Evolutionary conservation across 1,140 invertebrate genomes (phyloP).

Genomic region (Wiebesia pumilae): DNA sequence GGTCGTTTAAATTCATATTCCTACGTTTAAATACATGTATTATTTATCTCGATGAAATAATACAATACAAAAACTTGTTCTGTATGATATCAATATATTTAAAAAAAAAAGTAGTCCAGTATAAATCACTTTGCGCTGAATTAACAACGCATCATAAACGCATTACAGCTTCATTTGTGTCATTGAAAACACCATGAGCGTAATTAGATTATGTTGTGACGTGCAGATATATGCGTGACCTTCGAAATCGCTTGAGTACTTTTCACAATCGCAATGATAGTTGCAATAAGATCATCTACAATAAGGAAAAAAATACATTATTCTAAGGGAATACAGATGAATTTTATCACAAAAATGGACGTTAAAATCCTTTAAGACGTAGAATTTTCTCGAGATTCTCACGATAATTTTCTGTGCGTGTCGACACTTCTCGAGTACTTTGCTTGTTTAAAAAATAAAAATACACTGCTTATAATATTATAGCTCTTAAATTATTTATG

Average conservation of each 20-base stretch:
- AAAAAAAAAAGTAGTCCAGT: background rate
- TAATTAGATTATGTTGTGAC: slow-evolving; percentile 40
- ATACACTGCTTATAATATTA: background rate
- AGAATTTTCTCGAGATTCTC: background rate
- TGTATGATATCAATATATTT: background rate
- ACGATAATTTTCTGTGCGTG: background rate
- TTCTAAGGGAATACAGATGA: slow-evolving; percentile 34
- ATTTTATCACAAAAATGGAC: slow-evolving; percentile 9
- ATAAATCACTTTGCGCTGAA: slow-evolving; percentile 16
- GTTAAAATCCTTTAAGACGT: slow-evolving; percentile 4
- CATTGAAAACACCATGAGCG: background rate
- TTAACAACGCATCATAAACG: background rate
- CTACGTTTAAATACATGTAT: background rate
- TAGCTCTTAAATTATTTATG: too few species aligned
- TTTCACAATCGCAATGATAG: slow-evolving; percentile 49
- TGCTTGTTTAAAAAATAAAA: background rate
- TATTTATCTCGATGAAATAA: background rate
- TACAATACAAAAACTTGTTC: background rate
- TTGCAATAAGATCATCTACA: slow-evolving; percentile 46
- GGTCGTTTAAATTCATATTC: background rate
- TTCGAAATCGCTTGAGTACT: background rate
- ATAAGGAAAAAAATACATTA: slow-evolving; percentile 18
- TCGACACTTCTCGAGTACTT: background rate
- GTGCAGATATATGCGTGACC: slow-evolving; percentile 22
- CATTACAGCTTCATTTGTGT: slow-evolving; percentile 12